Conservation (phyloP, 2,797 vertebrate species). For the Chromis chromis region DNA sequence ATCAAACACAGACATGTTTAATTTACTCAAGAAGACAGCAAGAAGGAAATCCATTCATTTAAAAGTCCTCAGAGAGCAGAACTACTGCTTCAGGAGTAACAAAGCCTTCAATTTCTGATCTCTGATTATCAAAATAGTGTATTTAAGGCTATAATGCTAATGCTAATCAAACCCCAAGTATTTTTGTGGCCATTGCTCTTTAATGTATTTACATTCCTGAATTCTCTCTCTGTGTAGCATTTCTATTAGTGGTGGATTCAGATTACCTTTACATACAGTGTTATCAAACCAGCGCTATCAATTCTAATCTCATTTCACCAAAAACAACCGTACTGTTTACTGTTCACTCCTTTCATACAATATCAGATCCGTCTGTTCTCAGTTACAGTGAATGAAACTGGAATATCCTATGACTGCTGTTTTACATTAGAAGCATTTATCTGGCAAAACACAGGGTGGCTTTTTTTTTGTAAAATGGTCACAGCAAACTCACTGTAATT, state of each 20-base stretch:
- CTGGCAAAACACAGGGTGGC: not conserved
- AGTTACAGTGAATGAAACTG: not conserved
- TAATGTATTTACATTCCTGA: not conserved
- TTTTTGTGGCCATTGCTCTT: not conserved
- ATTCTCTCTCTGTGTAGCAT: too few relatives aligned
- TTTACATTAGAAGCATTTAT: conserved; percentile 11
- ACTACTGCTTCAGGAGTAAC: not conserved
- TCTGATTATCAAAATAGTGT: not conserved
- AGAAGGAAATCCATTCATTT: conserved; percentile 11
- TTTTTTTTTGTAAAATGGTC: conserved; percentile 37
- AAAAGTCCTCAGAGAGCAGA: not conserved
- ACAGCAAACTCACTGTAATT: not conserved
- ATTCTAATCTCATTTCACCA: not conserved
- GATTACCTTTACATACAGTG: not conserved
- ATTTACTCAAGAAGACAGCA: conserved; percentile 28
- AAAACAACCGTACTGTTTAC: not conserved
- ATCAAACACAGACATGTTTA: conserved; percentile 61
- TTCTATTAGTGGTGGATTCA: not conserved
- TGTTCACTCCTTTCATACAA: not conserved
- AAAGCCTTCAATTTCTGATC: not conserved
- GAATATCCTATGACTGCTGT: not conserved
- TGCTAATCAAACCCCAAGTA: not conserved
- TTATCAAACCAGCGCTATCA: too few relatives aligned
- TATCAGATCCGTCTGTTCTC: not conserved
- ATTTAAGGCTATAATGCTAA: conserved; percentile 1